Base-by-base conservation (phyloP, 2,797 vertebrate species). In the Pipistrellus nathusii region DNA sequence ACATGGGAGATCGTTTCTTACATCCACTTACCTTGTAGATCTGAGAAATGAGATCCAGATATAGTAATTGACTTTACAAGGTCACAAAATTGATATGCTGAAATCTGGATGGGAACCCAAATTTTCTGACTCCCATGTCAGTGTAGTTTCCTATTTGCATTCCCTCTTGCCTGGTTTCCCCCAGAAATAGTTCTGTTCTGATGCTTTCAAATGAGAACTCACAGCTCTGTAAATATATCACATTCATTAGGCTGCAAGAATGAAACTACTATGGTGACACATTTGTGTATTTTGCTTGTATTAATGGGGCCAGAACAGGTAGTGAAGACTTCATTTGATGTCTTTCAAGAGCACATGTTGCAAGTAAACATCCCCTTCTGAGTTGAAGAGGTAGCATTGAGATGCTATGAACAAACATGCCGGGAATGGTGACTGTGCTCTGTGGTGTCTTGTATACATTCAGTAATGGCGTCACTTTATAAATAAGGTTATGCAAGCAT, bases 11-110 rank as follows among this genome's bases (percentile, higher is more conserved):
- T 59, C 5, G 32, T 32, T 72, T 41, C 66, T 64, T 68, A 68
- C 73, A 21, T n/a, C 15, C 25, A 64, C 82, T 90, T 72, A 78
- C 51, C 86, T 88, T 92, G 21, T 53, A 80, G 30, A 57, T 73
- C 46, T 73, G 68, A 73, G n/a, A 64, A 87, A 62, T 69, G 38
- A 78, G 13, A 80, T 66, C 0, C 8, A 76, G 73, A 57, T 38
- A 62, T 68, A n/a, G 6, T 48, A 23, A 92, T 59, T 87, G 20
- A 35, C 27, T 59, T 59, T 80, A 23, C 1, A 32, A 92, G 66
- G 35, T 81, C 48, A 81, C 84, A 76, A 77, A 76, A 64, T 3
- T 44, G 53, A 44, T 35, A 73, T 48, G 21, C 48, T 23, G 21
- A 89, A 81, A 82, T 32, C 38, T 62, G 2, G 6, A 41, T 53